Percentiles rank a stretch among this genome's conserved stretches.
Evolutionary conservation across 2,797 vertebrate species (phyloP).

Genomic region (Pitangus sulphuratus): DNA sequence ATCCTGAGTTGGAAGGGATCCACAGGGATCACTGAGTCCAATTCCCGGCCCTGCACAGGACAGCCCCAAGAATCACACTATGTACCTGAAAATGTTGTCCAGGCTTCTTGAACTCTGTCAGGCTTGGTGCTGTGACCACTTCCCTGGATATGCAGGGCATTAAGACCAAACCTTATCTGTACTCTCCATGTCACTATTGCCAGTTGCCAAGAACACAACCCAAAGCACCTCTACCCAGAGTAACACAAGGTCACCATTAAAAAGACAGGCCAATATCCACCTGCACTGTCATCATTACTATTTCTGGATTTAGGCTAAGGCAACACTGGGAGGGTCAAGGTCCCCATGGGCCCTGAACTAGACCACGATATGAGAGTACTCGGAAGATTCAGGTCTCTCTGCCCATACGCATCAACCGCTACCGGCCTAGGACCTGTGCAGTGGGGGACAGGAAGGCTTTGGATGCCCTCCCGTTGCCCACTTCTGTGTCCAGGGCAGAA

Average conservation of each 20-base stretch:
- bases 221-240: neutral
- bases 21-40: neutral
- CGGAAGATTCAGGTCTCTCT: neutral
- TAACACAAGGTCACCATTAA: neutral
- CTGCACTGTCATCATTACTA: neutral
- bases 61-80: neutral
- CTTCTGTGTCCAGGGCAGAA: neutral
- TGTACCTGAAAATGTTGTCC: neutral
- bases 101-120: neutral
- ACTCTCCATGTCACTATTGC: neutral
- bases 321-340: neutral
- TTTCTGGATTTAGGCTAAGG: neutral
- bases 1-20: neutral
- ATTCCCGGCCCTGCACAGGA: neutral
- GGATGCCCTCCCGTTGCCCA: too few relatives aligned
- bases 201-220: neutral
- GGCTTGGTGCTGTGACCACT: neutral
- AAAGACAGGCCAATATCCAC: neutral
- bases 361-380: fast-evolving
- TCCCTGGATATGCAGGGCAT: neutral
- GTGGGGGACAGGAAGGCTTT: fast-evolving
- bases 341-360: fast-evolving
- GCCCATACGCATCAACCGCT: fast-evolving
- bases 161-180: neutral
- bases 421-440: neutral